Base-by-base conservation (phyloP, 2,888 invertebrate species). In the Polymixis flavicincta region DNA sequence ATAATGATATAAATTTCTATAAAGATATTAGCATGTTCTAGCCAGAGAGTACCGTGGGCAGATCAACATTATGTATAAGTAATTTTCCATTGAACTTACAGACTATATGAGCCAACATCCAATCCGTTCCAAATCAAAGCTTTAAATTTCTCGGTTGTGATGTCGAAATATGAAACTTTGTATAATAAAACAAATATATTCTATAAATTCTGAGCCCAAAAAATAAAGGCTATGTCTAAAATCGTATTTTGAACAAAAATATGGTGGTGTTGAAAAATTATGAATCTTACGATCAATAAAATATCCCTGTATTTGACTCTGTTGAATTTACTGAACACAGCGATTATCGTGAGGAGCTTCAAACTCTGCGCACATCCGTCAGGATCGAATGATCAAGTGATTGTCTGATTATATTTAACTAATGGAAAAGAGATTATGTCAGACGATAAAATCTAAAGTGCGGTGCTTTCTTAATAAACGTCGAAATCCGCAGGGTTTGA, bases 231-330 rank as follows among this genome's bases (percentile, higher is more conserved):
- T 85, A 80, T 84, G 73, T 88, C 78, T 85, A 87, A 87, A 81
- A 87, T 76, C 72, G 87, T 88, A 89, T 88, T n/a, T 88, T 79
- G 88, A 91, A 90, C 83, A 88, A 90, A 91, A 89, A 86, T 84
- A 89, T 86, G 89, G 87, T 90, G 90, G 90, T 87, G 90, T 91
- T 92, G 88, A 91, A 91, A 92, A 93, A 92, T 89, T 90, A 89
- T 83, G 89, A 78, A 92, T 90, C 88, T 93, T 92, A 92, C 91
- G 91, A 92, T 95, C 89, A 92, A 92, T 95, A 96, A 96, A 95
- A 94, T 95, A 96, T 96, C 96, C 96, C 96, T 96, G 96, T 96
- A 96, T 96, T 92, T 92, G 92, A 96, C 96, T 96, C 95, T 96
- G 96, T 96, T 94, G 93, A 93, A 92, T 95, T 94, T 92, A 92